Percentiles rank a stretch among this genome's conserved stretches.
These are phyloP conservation scores for Pygathrix nemaeus DNA, from an alignment of 2,113 vertebrate species.

Conservation along the genomic window DNA sequence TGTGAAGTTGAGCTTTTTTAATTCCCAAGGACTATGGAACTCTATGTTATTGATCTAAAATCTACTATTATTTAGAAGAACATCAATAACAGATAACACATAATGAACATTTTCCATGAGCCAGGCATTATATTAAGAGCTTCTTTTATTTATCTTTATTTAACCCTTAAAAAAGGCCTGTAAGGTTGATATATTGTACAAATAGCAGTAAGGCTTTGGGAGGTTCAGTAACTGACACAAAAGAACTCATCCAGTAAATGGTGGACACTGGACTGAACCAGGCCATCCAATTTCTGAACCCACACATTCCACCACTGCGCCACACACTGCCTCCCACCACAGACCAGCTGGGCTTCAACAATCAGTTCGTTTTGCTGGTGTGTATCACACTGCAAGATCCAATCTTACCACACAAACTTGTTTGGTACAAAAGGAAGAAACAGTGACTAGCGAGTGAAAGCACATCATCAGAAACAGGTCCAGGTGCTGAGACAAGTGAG, in stretches of 20 bases:
- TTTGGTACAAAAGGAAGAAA: background rate
- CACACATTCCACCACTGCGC: background rate
- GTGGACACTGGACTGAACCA: background rate
- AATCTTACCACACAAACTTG: background rate
- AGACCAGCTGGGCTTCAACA: background rate
- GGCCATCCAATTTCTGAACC: background rate
- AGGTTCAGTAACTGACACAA: background rate
- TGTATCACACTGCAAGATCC: background rate
- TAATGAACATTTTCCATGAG: background rate
- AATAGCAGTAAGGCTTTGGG: background rate
- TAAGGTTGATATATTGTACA: background rate
- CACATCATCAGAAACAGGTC: background rate
- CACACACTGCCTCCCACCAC: background rate
- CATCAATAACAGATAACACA: background rate
- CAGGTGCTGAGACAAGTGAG: background rate
- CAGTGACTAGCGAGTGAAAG: background rate
- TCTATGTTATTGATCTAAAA: background rate
- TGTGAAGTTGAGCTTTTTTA: background rate
- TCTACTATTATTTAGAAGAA: conserved; percentile 4
- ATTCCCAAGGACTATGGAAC: background rate
- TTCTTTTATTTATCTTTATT: background rate
- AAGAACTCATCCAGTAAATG: background rate
- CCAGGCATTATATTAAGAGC: background rate
- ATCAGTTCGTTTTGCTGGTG: background rate
- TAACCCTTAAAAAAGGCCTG: background rate